These are phyloP conservation scores for Zaprionus ghesquierei DNA, from an alignment of 1,140 invertebrate genomes.

Conservation along the genomic window DNA sequence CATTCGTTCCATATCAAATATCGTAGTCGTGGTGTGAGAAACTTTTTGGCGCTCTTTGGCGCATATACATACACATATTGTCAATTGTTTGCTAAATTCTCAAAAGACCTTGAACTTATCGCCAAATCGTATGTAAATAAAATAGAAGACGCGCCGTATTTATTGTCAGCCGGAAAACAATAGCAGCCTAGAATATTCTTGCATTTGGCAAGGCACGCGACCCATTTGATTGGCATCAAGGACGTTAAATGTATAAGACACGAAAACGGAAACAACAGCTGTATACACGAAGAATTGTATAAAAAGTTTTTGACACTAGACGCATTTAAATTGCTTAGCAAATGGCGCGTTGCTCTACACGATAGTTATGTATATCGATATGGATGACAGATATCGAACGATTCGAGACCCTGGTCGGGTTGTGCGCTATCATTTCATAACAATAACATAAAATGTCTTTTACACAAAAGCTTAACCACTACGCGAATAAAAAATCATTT, in stretches of 20 bases:
- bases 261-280: conserved; percentile 26
- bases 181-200: conserved; percentile 17
- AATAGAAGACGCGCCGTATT: conserved; percentile 5
- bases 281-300: conserved; percentile 10
- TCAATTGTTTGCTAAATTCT: conserved; percentile 45
- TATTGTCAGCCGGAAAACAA: conserved; percentile 51
- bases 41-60: conserved; percentile 55
- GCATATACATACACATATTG: conserved; percentile 48
- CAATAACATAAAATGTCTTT: conserved; percentile 53
- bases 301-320: neutral
- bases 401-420: neutral
- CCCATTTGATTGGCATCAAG: conserved; percentile 50
- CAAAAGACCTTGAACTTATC: conserved; percentile 64
- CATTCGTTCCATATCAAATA: conserved; percentile 54
- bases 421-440: conserved; percentile 46
- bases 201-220: conserved; percentile 30
- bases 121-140: conserved; percentile 54
- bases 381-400: neutral
- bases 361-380: neutral
- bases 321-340: neutral
- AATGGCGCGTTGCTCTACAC: neutral
- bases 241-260: conserved; percentile 3
- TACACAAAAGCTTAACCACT: conserved; percentile 61
- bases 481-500: conserved; percentile 61
- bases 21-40: conserved; percentile 51